Conservation (phyloP, 2,888 invertebrate genomes). For the Drosophila emarginata region DNA sequence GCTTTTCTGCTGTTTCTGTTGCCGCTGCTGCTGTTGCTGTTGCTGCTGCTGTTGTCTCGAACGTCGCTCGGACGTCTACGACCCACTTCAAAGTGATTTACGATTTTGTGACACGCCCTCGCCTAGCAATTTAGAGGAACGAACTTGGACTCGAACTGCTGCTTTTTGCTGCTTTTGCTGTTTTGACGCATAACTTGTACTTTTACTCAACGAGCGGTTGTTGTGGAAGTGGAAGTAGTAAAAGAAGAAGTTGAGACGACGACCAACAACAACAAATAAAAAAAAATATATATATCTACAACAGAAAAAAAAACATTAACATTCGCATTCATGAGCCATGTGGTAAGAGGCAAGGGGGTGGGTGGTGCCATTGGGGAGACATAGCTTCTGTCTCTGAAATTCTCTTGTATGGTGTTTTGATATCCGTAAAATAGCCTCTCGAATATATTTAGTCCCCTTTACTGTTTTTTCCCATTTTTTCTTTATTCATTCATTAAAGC, state of each 20-base stretch:
- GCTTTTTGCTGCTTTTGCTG: constrained; percentile 17
- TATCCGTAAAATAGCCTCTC: constrained; percentile 68
- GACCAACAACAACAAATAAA: constrained; percentile 13
- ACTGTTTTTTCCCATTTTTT: constrained; percentile 14
- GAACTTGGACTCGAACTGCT: constrained; percentile 44
- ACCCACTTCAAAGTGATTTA: constrained; percentile 83
- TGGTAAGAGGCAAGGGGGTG: constrained; percentile 13
- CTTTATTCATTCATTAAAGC: constrained; percentile 24
- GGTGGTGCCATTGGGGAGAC: neutral
- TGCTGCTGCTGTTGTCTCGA: constrained; percentile 69
- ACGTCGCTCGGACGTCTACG: constrained; percentile 78
- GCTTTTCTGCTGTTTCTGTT: constrained; percentile 1
- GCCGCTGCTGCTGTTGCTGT: constrained; percentile 40
- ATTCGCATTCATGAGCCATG: constrained; percentile 56
- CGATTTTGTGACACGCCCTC: constrained; percentile 81
- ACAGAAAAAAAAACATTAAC: constrained; percentile 38
- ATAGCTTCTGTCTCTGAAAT: constrained; percentile 19
- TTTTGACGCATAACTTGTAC: constrained; percentile 56
- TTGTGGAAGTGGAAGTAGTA: constrained; percentile 23
- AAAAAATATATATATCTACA: no score
- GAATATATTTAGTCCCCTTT: constrained; percentile 42
- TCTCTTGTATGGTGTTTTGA: constrained; percentile 58
- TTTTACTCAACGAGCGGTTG: constrained; percentile 49
- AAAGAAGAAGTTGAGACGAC: constrained; percentile 25
- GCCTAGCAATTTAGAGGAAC: constrained; percentile 80